Evolutionary conservation across 1,140 invertebrate genomes (phyloP).

Genomic region (Polypedilum vanderplanki): DNA sequence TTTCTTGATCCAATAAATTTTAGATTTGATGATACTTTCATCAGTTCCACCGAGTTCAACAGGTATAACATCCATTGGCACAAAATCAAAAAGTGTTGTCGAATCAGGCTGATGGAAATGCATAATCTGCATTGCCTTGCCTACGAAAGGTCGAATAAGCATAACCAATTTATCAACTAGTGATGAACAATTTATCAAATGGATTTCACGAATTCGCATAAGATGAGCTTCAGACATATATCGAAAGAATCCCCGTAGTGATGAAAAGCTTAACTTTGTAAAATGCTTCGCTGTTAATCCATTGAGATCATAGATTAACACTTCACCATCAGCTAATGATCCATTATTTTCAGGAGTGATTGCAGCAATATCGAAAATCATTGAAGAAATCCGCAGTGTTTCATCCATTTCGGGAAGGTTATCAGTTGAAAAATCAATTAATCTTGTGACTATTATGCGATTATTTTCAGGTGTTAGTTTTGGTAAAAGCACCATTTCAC

Average conservation of each 20-base stretch:
- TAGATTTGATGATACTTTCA: background rate
- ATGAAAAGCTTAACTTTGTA: slow-evolving; percentile 52
- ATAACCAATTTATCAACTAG: background rate
- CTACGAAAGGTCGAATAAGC: background rate
- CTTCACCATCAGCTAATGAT: slow-evolving; percentile 51
- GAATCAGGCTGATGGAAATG: background rate
- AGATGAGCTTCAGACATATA: background rate
- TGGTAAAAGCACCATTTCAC: background rate
- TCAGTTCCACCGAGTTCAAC: background rate
- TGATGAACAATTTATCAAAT: background rate
- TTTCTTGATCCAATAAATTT: too few species aligned
- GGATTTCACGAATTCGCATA: background rate
- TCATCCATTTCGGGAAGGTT: background rate
- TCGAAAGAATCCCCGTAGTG: slow-evolving; percentile 44
- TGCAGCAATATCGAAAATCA: slow-evolving; percentile 59
- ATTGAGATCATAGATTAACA: slow-evolving; percentile 63
- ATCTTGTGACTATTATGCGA: background rate
- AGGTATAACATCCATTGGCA: background rate
- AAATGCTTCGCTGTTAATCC: slow-evolving; percentile 56
- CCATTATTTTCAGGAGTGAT: slow-evolving; percentile 47
- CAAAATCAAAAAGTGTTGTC: background rate
- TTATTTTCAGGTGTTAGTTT: background rate
- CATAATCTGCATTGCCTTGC: background rate
- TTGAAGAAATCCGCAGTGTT: slow-evolving; percentile 36
- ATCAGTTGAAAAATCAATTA: background rate